Conservation (phyloP, 2,888 invertebrate species). For the Urechis unicinctus region DNA sequence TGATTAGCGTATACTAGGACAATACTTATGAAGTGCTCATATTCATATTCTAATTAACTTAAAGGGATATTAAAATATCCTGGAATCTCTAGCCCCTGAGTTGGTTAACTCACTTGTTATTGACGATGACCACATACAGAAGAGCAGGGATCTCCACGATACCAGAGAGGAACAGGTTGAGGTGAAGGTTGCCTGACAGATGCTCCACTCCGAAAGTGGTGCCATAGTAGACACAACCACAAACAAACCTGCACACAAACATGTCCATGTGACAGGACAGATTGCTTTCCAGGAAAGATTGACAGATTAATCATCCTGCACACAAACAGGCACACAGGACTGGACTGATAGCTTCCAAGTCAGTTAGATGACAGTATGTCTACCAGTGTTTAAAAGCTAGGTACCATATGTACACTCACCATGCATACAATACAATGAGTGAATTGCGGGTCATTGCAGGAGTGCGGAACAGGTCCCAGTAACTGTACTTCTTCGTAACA, state of each 20-base stretch:
- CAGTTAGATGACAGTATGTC: too few species aligned
- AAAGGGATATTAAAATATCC: background rate
- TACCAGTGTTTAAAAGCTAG: too few species aligned
- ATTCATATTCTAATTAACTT: too few species aligned
- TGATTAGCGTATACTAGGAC: too few species aligned
- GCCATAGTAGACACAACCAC: conserved; percentile 44
- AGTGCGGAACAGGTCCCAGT: conserved; percentile 36
- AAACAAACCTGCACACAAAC: conserved; percentile 35
- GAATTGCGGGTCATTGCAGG: conserved; percentile 27
- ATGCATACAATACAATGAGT: conserved; percentile 37
- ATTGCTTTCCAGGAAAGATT: background rate
- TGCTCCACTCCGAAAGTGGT: conserved; percentile 37
- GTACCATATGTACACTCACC: too few species aligned
- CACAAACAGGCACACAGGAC: too few species aligned
- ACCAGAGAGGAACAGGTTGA: conserved; percentile 43
- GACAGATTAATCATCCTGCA: background rate
- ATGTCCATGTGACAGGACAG: background rate
- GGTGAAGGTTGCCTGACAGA: conserved; percentile 36
- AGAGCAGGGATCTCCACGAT: conserved; percentile 44
- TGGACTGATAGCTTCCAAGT: too few species aligned
- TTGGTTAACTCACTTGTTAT: conserved; percentile 29
- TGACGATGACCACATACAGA: conserved; percentile 35
- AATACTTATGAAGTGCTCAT: too few species aligned
- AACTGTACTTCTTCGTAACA: conserved; percentile 27
- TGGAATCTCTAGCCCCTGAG: background rate